These are phyloP conservation scores for Heliocidaris tuberculata DNA, from an alignment of 35 echinoderm and acorn worm species.

Conservation along the genomic window DNA sequence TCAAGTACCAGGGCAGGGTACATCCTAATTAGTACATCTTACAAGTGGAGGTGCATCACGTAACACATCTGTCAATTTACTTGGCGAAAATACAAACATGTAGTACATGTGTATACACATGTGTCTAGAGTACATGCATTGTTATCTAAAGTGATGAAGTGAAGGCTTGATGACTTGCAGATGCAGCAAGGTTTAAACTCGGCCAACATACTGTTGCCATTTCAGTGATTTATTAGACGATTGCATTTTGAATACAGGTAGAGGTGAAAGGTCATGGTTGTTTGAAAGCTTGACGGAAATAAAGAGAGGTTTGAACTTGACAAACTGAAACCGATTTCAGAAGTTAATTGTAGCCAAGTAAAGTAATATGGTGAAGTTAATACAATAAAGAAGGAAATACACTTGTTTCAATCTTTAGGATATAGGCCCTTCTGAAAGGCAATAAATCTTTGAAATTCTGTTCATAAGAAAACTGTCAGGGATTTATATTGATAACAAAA, in stretches of 20 bases:
- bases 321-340: background rate
- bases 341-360: background rate
- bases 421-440: no score
- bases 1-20: no score
- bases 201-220: background rate
- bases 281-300: background rate
- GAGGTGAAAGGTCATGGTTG: background rate
- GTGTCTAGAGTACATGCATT: background rate
- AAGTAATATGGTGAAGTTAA: background rate
- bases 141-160: background rate
- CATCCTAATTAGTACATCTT: no score
- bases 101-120: background rate
- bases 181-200: background rate
- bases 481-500: no score
- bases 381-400: background rate
- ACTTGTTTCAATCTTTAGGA: background rate
- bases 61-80: background rate
- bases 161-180: background rate
- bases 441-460: no score
- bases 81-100: background rate
- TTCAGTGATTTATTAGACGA: background rate
- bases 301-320: background rate
- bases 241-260: background rate
- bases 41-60: no score
- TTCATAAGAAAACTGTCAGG: no score